phyloP scores from a whole-genome alignment of 1,140 invertebrate genomes.

The Caenorhabditis tropicalis region DNA sequence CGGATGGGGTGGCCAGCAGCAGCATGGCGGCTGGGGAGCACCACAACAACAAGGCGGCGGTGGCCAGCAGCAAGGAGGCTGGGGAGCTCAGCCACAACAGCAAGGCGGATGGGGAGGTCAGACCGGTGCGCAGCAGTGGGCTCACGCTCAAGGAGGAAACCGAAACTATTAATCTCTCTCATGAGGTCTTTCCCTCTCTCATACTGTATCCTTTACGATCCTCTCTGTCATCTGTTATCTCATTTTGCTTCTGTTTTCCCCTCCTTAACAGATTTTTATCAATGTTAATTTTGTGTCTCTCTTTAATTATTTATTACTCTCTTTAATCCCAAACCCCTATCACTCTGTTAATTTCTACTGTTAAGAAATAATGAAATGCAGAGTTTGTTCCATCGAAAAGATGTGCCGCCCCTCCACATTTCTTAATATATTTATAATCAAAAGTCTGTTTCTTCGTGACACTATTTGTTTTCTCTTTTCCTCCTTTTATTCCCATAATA shows the following conservation, averaged over 20 bases:
- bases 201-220: slow-evolving; percentile 18
- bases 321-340: too few relatives aligned
- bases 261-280: neutral
- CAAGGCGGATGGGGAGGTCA: slow-evolving; percentile 45
- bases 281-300: too few relatives aligned
- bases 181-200: neutral
- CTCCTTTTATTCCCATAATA: neutral
- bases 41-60: too few relatives aligned
- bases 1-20: slow-evolving; percentile 8
- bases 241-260: neutral
- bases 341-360: too few relatives aligned
- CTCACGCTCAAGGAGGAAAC: slow-evolving; percentile 49
- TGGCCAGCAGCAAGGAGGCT: slow-evolving; percentile 8
- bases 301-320: too few relatives aligned
- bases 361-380: too few relatives aligned
- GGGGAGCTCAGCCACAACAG: neutral
- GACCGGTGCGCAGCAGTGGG: slow-evolving; percentile 52
- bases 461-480: neutral
- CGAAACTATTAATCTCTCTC: slow-evolving; percentile 3
- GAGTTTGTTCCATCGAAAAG: too few relatives aligned
- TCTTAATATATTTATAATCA: too few relatives aligned
- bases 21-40: slow-evolving; percentile 13
- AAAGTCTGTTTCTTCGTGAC: neutral
- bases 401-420: too few relatives aligned
- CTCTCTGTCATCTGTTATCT: slow-evolving; percentile 9